Conservation (phyloP, 30 jellyfish, hydroid and myxozoan species). For the Pelagia noctiluca region DNA sequence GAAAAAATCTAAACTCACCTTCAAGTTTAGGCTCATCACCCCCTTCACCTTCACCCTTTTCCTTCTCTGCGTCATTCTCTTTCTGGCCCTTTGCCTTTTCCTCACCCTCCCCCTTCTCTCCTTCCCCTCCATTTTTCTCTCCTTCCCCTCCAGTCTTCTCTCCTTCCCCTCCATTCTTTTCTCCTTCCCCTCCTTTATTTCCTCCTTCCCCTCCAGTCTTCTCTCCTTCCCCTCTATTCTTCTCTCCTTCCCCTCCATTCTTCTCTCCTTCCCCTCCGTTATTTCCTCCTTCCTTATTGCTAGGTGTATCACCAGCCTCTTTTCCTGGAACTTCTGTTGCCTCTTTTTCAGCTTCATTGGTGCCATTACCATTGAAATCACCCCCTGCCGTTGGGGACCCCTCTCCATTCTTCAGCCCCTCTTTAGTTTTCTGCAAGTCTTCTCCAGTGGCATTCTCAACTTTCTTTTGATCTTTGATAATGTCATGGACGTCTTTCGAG, state of each 20-base stretch:
- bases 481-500: slow-evolving; percentile 55
- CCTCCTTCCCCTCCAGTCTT: slow-evolving; percentile 14
- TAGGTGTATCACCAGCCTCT: slow-evolving; percentile 22
- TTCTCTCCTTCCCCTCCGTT: neutral
- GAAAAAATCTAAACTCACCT: too few relatives aligned
- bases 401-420: slow-evolving; percentile 53
- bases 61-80: too few relatives aligned
- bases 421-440: slow-evolving; percentile 23
- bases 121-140: neutral
- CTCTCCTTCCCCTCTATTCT: neutral
- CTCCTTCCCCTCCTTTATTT: slow-evolving; percentile 9
- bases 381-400: slow-evolving; percentile 71
- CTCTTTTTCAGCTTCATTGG: slow-evolving; percentile 72
- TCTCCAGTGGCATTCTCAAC: slow-evolving; percentile 58
- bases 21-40: neutral
- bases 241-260: slow-evolving; percentile 6
- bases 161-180: neutral
- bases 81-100: neutral
- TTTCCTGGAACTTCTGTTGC: slow-evolving; percentile 77
- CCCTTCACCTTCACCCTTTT: too few relatives aligned
- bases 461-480: slow-evolving; percentile 66
- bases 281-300: neutral
- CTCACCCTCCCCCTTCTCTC: neutral
- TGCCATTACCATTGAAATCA: slow-evolving; percentile 65
- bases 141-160: neutral